Evolutionary conservation across 2,797 vertebrate species (phyloP), one percentile per base, ranked within the genome.

Genomic region (Pangasius krempfi): DNA sequence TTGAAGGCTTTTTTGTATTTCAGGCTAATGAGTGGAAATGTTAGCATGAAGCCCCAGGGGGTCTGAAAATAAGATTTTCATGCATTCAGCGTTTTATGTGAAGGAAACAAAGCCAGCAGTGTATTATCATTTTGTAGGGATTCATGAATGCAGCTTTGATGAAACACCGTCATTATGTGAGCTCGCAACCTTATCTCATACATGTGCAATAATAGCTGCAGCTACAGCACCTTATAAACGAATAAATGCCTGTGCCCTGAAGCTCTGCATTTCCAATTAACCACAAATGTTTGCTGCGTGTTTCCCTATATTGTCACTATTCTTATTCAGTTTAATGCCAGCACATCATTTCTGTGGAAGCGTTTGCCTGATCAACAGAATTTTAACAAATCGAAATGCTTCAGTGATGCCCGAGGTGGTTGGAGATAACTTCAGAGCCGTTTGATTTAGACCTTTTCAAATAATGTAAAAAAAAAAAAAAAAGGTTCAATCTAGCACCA

Each of bases 131-230:
- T 90, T 84, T 86, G 84, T 66, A 56, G n/a, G 56, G 56, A 56
- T 78, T 88, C 33, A 64, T 25, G 73, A 84, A 89, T 66, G 50
- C 50, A 30, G 20, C 84, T 84, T 87, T 83, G 88, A 89, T 92
- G 75, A 88, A 86, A 90, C 62, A 66, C 54, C 83, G 33, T 91
- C 87, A 78, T 89, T 90, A 86, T 79, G 79, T 88, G 58, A 62
- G 68, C 66, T 85, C 66, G 54, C 78, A 87, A 68, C 50, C 22
- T 30, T 58, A 56, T 70, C 85, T 72, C 88, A 64, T 86, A 66
- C 84, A 86, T 86, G 73, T 64, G 50, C 25, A 54, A 50, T 86
- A 89, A 87, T 86, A 56, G 33, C 64, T 81, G 40, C 22, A 27
- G 47, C 87, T 54, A 73, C 33, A 12, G 60, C 25, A 86, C 52